Percentiles rank a stretch among this genome's conserved stretches.
These are phyloP conservation scores for Chionomys nivalis DNA, from an alignment of 2,113 vertebrate species.

Conservation along the genomic window DNA sequence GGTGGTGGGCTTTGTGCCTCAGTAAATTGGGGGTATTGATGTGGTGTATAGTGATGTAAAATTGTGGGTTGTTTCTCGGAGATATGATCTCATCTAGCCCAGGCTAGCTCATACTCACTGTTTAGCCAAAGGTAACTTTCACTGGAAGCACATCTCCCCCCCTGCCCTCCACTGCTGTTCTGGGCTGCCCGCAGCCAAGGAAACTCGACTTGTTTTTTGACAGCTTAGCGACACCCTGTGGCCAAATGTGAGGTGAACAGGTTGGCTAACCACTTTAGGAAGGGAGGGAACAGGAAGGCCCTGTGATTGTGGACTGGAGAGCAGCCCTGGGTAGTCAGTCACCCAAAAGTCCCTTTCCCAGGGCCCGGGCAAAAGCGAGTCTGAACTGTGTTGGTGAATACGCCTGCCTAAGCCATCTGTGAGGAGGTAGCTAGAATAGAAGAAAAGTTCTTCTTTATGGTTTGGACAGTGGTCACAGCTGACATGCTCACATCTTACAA, in stretches of 20 bases:
- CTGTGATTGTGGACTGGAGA: background rate
- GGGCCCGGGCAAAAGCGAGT: background rate
- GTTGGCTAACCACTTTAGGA: background rate
- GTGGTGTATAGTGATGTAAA: background rate
- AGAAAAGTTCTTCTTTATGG: background rate
- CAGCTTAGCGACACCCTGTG: slow-evolving; percentile 64
- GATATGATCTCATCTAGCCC: background rate
- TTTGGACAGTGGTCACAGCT: background rate
- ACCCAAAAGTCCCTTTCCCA: background rate
- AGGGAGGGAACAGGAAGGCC: no score
- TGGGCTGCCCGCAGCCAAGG: no score
- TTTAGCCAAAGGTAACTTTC: background rate
- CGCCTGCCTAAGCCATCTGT: background rate
- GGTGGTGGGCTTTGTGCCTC: background rate
- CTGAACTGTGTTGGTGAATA: background rate
- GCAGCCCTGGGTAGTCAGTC: background rate
- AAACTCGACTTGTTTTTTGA: background rate
- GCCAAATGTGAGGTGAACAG: slow-evolving; percentile 36
- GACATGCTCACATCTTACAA: background rate
- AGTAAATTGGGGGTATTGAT: background rate
- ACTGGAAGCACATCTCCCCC: background rate
- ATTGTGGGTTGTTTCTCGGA: background rate
- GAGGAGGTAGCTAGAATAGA: background rate
- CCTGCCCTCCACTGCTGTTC: background rate
- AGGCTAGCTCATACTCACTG: background rate